phyloP scores from a whole-genome alignment of 92 coral and sea anemone species.

The Phymanthus crucifer region DNA sequence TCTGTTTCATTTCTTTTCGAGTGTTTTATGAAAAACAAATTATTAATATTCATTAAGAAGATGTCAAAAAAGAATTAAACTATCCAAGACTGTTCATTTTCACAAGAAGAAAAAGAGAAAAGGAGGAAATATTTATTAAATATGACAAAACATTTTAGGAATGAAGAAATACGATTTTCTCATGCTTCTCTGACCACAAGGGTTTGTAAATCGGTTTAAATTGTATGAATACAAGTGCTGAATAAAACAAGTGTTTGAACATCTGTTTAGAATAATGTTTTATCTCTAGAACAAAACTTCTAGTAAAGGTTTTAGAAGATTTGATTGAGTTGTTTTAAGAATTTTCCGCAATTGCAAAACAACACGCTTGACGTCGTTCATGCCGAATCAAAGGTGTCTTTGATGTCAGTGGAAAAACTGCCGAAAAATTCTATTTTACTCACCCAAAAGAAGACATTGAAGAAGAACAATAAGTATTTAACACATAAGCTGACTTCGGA shows the following conservation, averaged over 20 bases:
- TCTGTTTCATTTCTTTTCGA: not conserved
- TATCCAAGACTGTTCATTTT: not conserved
- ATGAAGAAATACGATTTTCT: not conserved
- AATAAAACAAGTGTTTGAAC: not conserved
- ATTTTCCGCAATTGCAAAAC: not conserved
- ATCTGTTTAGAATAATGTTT: not conserved
- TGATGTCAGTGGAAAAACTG: not conserved
- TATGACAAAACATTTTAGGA: not conserved
- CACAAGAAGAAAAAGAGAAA: not conserved
- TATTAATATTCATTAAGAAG: not conserved
- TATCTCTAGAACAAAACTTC: not conserved
- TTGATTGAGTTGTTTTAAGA: not conserved
- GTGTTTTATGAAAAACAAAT: not conserved
- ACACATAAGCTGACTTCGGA: conserved; percentile 97
- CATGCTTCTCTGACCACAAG: not conserved
- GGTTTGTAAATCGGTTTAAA: not conserved
- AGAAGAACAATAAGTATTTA: conserved; percentile 92
- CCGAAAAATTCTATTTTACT: conserved; percentile 46
- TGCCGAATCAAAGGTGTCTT: conserved; percentile 13
- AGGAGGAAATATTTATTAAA: not conserved
- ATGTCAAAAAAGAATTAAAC: not conserved
- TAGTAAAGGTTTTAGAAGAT: not conserved
- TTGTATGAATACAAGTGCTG: not conserved
- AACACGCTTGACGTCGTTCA: not conserved
- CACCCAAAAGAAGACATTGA: conserved; percentile 99